Evolutionary conservation across 1,140 invertebrate genomes (phyloP).

Genomic region (Pollicipes pollicipes): DNA sequence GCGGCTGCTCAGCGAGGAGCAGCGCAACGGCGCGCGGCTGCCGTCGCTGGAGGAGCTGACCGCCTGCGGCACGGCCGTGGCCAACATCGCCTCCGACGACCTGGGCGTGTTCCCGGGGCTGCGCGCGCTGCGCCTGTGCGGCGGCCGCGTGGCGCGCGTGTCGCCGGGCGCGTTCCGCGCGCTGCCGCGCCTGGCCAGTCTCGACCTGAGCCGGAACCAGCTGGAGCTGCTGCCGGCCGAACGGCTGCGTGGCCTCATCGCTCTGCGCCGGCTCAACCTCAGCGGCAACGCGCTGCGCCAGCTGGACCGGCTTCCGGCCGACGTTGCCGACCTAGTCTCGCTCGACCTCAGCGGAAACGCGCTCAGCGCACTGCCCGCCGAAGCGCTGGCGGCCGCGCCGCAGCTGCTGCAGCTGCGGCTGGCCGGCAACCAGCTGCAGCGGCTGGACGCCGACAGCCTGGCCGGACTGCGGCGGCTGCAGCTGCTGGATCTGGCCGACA

Average conservation of each 20-base stretch:
- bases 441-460: slow-evolving; percentile 13
- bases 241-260: slow-evolving; percentile 53
- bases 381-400: slow-evolving; percentile 42
- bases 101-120: slow-evolving; percentile 69
- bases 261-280: slow-evolving; percentile 53
- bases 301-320: slow-evolving; percentile 59
- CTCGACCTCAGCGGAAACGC: slow-evolving; percentile 70
- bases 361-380: slow-evolving; percentile 57
- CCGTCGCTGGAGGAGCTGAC: slow-evolving; percentile 52
- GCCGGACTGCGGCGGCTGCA: slow-evolving; percentile 20
- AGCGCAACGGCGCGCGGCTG: slow-evolving; percentile 40
- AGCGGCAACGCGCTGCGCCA: slow-evolving; percentile 63
- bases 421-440: slow-evolving; percentile 15
- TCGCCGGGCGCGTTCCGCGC: slow-evolving; percentile 67
- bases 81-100: slow-evolving; percentile 65
- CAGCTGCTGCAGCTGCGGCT: slow-evolving; percentile 19
- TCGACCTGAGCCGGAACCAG: slow-evolving; percentile 67
- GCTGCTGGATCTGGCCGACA: slow-evolving; percentile 55
- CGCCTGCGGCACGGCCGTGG: slow-evolving; percentile 62
- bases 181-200: slow-evolving; percentile 49
- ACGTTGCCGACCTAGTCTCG: slow-evolving; percentile 45
- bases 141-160: slow-evolving; percentile 57
- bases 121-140: slow-evolving; percentile 47
- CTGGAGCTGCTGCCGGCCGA: slow-evolving; percentile 68
- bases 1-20: slow-evolving; percentile 42